Evolutionary conservation across 2,113 vertebrate genomes (phyloP).

Genomic region (Canis aureus): DNA sequence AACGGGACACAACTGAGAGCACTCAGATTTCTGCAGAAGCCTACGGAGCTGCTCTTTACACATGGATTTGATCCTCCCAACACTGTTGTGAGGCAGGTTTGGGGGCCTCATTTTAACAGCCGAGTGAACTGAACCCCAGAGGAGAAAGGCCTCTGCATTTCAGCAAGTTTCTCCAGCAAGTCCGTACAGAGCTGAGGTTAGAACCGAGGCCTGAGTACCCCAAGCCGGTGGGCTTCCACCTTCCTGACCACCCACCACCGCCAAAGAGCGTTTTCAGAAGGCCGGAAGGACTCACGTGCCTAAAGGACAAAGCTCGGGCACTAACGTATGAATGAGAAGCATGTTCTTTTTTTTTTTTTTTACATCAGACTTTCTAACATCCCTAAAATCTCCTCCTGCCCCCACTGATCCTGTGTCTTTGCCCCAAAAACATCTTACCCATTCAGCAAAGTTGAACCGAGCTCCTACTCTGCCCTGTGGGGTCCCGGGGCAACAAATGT

Average conservation of each 20-base stretch:
- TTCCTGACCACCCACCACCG: background rate
- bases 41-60: background rate
- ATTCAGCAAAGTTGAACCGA: background rate
- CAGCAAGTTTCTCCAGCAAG: background rate
- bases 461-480: background rate
- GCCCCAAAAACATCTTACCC: background rate
- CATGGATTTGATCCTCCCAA: background rate
- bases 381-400: background rate
- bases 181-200: background rate
- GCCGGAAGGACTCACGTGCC: background rate
- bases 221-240: background rate
- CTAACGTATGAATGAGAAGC: background rate
- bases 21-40: background rate
- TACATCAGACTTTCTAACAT: constrained; percentile 23
- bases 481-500: background rate
- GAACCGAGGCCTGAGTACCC: background rate
- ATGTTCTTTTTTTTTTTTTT: background rate
- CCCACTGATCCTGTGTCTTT: background rate
- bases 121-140: background rate
- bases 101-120: background rate
- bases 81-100: background rate
- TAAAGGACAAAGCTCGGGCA: background rate
- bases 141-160: background rate
- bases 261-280: background rate
- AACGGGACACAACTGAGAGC: background rate